A percentile compares a stretch with the other conserved stretches of the same genome.
Evolutionary conservation across 2,113 vertebrate species (phyloP).

Genomic region (Scophthalmus maximus): DNA sequence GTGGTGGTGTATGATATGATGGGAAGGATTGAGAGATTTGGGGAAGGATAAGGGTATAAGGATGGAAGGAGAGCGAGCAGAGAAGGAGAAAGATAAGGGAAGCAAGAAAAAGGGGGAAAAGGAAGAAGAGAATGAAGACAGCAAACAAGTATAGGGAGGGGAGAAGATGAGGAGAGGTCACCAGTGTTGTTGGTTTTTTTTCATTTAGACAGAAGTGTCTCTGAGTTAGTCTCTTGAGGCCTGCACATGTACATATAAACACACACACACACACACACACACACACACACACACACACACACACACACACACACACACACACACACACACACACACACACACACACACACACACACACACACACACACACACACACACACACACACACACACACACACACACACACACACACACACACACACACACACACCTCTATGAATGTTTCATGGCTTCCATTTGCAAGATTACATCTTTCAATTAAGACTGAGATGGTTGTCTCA

Average conservation of each 20-base stretch:
- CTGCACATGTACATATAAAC: conserved; percentile 23
- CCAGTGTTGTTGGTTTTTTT: conserved; percentile 13
- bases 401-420: conserved; percentile 13
- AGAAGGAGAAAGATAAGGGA: not conserved
- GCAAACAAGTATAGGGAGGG: not conserved
- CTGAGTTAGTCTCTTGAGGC: conserved; percentile 53
- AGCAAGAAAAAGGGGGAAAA: not conserved
- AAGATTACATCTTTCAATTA: conserved; percentile 81
- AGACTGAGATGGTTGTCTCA: conserved; percentile 68
- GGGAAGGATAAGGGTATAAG: too few relatives aligned
- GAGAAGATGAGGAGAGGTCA: conserved; percentile 23
- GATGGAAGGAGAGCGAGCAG: not conserved
- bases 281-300: conserved; percentile 10
- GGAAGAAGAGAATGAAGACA: not conserved
- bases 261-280: conserved; percentile 23
- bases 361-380: conserved; percentile 18
- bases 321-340: conserved; percentile 22
- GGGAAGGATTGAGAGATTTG: not conserved
- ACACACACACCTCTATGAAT: too few relatives aligned
- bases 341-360: not conserved
- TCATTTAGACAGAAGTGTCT: conserved; percentile 28
- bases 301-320: conserved; percentile 22
- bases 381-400: not conserved
- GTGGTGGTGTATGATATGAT: not conserved
- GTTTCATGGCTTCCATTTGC: conserved; percentile 74